Evolutionary conservation across 2,797 vertebrate genomes (phyloP).

Genomic region (Lithobates sylvaticus): DNA sequence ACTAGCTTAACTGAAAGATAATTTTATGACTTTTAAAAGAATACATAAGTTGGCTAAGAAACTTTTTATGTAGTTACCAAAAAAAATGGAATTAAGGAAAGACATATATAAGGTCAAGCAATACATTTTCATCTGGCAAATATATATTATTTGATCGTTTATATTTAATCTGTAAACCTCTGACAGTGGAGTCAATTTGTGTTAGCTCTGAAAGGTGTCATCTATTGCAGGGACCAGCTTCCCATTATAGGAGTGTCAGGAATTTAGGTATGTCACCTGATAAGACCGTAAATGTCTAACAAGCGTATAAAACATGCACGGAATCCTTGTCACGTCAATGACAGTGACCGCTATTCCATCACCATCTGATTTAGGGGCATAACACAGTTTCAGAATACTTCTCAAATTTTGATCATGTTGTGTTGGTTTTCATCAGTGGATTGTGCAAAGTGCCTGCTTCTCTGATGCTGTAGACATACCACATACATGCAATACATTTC

Average conservation of each 20-base stretch:
- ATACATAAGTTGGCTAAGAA: no score
- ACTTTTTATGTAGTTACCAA: no score
- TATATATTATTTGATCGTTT: not conserved
- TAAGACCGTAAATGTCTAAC: no score
- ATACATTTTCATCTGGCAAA: no score
- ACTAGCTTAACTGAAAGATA: no score
- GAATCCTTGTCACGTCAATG: not conserved
- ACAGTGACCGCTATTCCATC: not conserved
- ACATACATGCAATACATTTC: conserved; percentile 15
- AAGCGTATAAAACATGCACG: not conserved
- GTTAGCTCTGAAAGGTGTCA: not conserved
- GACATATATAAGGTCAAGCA: not conserved
- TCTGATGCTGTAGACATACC: not conserved
- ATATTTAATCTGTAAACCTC: not conserved
- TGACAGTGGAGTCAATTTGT: not conserved
- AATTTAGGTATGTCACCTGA: not conserved
- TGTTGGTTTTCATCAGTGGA: conserved; percentile 8
- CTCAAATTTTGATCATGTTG: not conserved
- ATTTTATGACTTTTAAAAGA: no score
- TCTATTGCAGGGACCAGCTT: not conserved
- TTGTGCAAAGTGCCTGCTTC: conserved; percentile 6
- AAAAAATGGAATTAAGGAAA: not conserved
- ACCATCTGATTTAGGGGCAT: not conserved
- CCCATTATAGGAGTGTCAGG: not conserved
- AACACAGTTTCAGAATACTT: not conserved